A percentile compares a stretch with the other conserved stretches of the same genome.
Evolutionary conservation across 2,888 invertebrate genomes (phyloP).

Genomic region (Sclerodermus sp.): DNA sequence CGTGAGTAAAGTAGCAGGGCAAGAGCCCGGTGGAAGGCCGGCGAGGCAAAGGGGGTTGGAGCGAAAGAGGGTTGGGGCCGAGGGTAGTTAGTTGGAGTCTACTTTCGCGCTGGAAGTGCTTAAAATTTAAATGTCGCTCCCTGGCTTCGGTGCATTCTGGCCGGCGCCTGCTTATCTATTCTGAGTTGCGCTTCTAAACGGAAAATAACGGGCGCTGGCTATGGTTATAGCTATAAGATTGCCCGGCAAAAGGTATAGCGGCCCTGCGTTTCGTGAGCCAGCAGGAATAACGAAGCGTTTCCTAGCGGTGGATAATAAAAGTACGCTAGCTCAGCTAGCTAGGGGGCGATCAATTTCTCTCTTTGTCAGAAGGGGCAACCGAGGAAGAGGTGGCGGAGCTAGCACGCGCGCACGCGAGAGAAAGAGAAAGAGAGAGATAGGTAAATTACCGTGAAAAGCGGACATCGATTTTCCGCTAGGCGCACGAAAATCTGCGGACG

Average conservation of each 20-base stretch:
- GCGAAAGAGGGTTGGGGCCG: neutral
- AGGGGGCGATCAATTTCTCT: too few species aligned
- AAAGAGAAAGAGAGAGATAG: too few species aligned
- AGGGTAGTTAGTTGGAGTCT: neutral
- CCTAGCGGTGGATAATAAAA: neutral
- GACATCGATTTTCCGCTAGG: too few species aligned
- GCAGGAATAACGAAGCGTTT: neutral
- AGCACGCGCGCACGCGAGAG: too few species aligned
- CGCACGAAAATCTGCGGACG: too few species aligned
- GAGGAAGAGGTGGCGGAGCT: too few species aligned
- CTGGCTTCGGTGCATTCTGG: neutral
- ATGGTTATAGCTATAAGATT: neutral
- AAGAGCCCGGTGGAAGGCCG: too few species aligned
- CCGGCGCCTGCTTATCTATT: conserved; percentile 1
- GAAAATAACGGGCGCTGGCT: conserved; percentile 4
- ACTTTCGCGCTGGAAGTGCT: conserved; percentile 7
- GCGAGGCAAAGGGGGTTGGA: neutral
- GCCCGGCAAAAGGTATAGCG: neutral
- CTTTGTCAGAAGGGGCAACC: too few species aligned
- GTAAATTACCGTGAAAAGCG: too few species aligned
- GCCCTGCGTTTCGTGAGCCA: too few species aligned
- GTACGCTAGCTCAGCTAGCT: too few species aligned
- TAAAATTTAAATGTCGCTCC: conserved; percentile 8
- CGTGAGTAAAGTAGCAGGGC: too few species aligned
- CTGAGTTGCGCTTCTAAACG: conserved; percentile 6